Evolutionary conservation across 2,113 vertebrate genomes (phyloP).

Genomic region (Tringa solitaria): DNA sequence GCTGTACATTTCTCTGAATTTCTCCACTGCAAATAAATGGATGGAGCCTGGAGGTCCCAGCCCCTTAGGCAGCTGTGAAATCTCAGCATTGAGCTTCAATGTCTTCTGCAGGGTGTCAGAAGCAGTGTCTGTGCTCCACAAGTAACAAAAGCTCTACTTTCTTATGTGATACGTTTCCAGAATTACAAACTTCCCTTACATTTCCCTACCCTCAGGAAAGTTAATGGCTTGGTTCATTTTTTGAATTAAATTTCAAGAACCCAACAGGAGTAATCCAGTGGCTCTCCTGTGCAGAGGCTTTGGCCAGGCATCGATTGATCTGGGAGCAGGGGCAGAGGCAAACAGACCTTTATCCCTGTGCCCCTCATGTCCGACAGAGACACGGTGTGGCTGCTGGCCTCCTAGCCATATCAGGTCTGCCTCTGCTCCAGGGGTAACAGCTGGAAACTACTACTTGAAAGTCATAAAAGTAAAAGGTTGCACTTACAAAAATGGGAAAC

Average conservation of each 20-base stretch:
- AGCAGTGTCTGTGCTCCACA: background rate
- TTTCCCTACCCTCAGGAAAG: background rate
- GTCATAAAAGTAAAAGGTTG: background rate
- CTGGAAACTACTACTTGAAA: background rate
- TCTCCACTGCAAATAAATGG: background rate
- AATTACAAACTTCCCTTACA: background rate
- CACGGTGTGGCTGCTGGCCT: fast-evolving
- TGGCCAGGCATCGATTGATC: background rate
- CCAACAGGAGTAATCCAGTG: background rate
- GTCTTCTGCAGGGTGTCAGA: background rate
- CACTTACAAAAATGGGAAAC: background rate
- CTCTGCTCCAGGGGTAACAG: background rate
- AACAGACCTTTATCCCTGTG: background rate
- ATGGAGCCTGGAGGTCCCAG: background rate
- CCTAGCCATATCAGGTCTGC: fast-evolving
- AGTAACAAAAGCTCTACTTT: background rate
- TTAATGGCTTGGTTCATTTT: background rate
- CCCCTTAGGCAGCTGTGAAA: background rate
- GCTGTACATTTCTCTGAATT: background rate
- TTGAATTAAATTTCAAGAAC: background rate
- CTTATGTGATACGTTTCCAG: background rate
- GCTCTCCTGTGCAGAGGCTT: background rate
- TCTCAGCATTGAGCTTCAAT: background rate
- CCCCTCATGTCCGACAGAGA: fast-evolving
- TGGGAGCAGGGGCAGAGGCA: background rate